Evolutionary conservation across 1,140 invertebrate genomes (phyloP).

Genomic region (Tetragnatha versicolor): DNA sequence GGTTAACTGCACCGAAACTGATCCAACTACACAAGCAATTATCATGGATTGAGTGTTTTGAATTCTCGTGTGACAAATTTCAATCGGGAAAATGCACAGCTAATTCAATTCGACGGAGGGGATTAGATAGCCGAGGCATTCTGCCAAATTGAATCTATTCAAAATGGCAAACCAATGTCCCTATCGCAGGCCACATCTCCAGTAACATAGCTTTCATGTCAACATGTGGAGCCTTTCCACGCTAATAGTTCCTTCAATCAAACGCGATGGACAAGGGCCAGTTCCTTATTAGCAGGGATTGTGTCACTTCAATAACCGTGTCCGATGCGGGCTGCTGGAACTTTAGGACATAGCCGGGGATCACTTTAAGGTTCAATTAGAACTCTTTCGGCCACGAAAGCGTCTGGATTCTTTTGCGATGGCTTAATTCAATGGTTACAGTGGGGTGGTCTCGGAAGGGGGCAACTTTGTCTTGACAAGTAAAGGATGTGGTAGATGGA

Average conservation of each 20-base stretch:
- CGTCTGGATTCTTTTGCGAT: too few species aligned
- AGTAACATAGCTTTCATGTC: conserved; percentile 31
- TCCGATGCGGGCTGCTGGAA: too few species aligned
- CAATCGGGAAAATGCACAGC: conserved; percentile 7
- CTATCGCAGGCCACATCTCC: background rate
- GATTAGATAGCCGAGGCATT: conserved; percentile 14
- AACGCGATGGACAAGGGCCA: conserved; percentile 20
- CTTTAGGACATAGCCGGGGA: too few species aligned
- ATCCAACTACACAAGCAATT: too few species aligned
- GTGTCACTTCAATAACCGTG: conserved; percentile 23
- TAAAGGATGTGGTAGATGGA: too few species aligned
- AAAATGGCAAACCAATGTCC: conserved; percentile 49
- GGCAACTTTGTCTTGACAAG: too few species aligned
- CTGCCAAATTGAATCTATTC: conserved; percentile 33
- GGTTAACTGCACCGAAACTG: too few species aligned
- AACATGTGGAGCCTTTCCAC: conserved; percentile 20
- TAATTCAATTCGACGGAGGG: conserved; percentile 7
- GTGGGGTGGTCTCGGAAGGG: too few species aligned
- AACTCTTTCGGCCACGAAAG: too few species aligned
- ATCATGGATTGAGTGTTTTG: too few species aligned
- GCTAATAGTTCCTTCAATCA: conserved; percentile 41
- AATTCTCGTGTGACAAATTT: background rate
- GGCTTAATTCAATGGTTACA: too few species aligned
- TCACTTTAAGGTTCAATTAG: too few species aligned
- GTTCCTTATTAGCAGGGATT: conserved; percentile 38